A percentile compares a stretch with the other conserved stretches of the same genome.
These are phyloP conservation scores for Podocnemis expansa DNA, from an alignment of 2,113 vertebrate species.

Conservation along the genomic window DNA sequence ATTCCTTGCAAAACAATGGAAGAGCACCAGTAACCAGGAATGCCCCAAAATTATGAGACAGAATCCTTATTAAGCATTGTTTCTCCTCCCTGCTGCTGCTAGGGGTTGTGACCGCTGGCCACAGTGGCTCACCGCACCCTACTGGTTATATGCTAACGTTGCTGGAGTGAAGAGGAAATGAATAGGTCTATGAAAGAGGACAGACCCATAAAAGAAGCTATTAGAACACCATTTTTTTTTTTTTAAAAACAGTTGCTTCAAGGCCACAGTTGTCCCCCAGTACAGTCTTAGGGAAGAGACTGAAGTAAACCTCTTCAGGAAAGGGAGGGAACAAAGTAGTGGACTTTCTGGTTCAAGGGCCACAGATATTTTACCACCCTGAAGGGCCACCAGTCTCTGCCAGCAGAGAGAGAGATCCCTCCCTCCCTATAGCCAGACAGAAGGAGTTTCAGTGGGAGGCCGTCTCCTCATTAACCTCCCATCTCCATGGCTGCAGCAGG, in stretches of 20 bases:
- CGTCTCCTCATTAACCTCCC: too few species aligned
- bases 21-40: neutral
- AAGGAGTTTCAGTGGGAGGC: too few species aligned
- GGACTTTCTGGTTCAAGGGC: too few species aligned
- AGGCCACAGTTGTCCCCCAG: neutral
- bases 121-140: neutral
- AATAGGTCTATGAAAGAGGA: neutral
- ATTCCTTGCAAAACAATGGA: neutral
- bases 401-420: too few species aligned
- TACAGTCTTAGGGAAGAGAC: neutral
- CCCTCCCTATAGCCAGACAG: too few species aligned
- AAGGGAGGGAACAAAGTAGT: rapidly evolving
- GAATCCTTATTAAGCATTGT: neutral
- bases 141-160: neutral
- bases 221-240: neutral
- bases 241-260: neutral
- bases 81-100: neutral
- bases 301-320: neutral
- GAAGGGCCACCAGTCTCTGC: too few species aligned
- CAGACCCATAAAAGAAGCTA: neutral
- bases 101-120: neutral
- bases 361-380: too few species aligned
- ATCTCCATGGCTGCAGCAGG: too few species aligned
- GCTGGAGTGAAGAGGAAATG: neutral
- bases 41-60: rapidly evolving